These are phyloP conservation scores for Dicyrtoma fusca DNA, from an alignment of 2,888 invertebrate genomes.

Conservation along the genomic window DNA sequence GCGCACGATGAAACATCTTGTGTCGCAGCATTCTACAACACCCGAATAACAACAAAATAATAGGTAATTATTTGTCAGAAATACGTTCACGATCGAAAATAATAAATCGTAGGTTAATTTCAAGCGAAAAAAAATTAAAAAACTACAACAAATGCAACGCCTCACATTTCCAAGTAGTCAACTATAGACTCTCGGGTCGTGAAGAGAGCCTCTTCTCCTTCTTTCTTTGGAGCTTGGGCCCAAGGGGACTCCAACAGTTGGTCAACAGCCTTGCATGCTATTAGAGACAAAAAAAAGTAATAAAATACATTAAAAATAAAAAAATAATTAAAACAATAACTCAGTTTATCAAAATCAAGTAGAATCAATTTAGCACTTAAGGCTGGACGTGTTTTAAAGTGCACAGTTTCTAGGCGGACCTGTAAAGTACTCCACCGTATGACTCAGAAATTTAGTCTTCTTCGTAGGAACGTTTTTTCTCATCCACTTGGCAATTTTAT, in stretches of 20 bases:
- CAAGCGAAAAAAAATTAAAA: too few relatives aligned
- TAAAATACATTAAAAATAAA: constrained; percentile 2
- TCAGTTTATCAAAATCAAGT: background rate
- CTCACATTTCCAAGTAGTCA: constrained; percentile 72
- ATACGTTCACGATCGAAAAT: too few relatives aligned
- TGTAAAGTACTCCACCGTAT: constrained; percentile 96
- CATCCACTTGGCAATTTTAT: constrained; percentile 90
- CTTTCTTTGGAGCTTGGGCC: constrained; percentile 65
- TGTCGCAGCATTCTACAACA: constrained; percentile 76
- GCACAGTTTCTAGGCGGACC: too few relatives aligned
- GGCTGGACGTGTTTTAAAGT: background rate
- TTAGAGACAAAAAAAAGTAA: constrained; percentile 30
- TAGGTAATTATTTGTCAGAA: too few relatives aligned
- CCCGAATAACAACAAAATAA: too few relatives aligned
- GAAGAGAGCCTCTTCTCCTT: constrained; percentile 74
- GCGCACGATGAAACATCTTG: constrained; percentile 94
- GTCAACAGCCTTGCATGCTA: constrained; percentile 86
- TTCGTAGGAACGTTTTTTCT: constrained; percentile 91
- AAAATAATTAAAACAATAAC: constrained; percentile 6
- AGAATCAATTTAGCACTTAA: background rate
- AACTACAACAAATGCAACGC: constrained; percentile 10
- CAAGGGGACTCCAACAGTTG: constrained; percentile 89
- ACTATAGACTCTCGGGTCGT: constrained; percentile 78
- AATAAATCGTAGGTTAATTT: too few relatives aligned
- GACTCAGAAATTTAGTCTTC: constrained; percentile 93